Conservation (phyloP, 2,113 vertebrate species). For the Labrus mixtus region DNA sequence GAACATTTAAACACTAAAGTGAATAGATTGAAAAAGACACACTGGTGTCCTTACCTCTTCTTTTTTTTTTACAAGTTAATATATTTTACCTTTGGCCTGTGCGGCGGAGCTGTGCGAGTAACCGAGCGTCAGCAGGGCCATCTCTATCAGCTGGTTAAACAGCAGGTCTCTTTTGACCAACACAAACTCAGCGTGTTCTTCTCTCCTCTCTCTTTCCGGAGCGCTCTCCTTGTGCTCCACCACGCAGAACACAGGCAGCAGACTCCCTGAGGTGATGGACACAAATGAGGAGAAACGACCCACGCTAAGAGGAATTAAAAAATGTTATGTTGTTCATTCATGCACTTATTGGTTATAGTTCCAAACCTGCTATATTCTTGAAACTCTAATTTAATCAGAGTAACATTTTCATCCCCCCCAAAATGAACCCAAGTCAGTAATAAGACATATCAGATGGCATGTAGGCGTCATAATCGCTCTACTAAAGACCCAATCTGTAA, state of each 20-base stretch:
- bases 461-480: background rate
- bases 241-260: conserved; percentile 98
- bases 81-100: conserved; percentile 92
- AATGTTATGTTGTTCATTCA: background rate
- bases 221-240: conserved; percentile 94
- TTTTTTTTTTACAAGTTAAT: conserved; percentile 12
- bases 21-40: background rate
- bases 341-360: background rate
- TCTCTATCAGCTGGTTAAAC: conserved; percentile 98
- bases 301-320: background rate
- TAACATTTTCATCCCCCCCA: background rate
- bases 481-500: background rate
- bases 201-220: conserved; percentile 90
- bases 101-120: conserved; percentile 97
- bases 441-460: conserved; percentile 15
- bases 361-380: background rate
- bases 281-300: background rate
- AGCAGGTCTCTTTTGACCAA: conserved; percentile 96
- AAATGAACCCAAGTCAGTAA: background rate
- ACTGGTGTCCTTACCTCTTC: background rate
- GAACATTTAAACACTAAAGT: conserved; percentile 47
- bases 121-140: conserved; percentile 94
- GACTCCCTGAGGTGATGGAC: conserved; percentile 87
- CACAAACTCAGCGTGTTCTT: conserved; percentile 97
- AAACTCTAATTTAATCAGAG: background rate